A percentile compares a stretch with the other conserved stretches of the same genome.
Conservation (phyloP, 2,113 vertebrate genomes). For the Felis chaus region DNA sequence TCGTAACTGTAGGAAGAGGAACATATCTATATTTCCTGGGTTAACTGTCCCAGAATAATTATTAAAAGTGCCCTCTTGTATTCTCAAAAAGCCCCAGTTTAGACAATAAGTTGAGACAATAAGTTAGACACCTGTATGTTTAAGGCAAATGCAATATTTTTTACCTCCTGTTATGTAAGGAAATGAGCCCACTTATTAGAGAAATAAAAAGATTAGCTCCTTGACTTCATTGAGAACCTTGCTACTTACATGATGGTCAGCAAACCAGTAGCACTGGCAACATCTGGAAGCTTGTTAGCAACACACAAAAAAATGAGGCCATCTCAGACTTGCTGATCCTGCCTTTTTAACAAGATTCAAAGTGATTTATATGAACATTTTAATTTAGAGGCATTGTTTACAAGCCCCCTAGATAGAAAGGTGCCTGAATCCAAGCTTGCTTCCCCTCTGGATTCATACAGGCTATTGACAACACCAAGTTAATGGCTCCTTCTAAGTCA, state of each 20-base stretch:
- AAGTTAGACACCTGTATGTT: neutral
- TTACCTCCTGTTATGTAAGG: neutral
- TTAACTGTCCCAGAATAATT: neutral
- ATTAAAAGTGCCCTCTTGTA: neutral
- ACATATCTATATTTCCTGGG: neutral
- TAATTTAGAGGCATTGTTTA: neutral
- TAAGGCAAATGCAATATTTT: neutral
- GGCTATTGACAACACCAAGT: neutral
- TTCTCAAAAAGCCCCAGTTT: neutral
- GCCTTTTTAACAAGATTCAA: neutral
- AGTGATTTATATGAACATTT: neutral
- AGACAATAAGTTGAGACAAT: neutral
- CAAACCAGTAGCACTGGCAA: neutral
- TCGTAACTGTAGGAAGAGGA: neutral
- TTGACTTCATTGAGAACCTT: neutral
- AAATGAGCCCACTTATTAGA: neutral
- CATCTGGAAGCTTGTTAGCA: neutral
- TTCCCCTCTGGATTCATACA: neutral
- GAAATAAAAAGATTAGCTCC: neutral
- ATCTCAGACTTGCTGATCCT: neutral
- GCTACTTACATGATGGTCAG: neutral
- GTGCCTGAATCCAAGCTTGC: neutral
- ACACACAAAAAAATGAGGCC: neutral
- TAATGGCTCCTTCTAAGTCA: neutral
- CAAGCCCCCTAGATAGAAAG: neutral